Evolutionary conservation across 2,113 vertebrate species (phyloP), one percentile per base, ranked within the genome.

Genomic region (Cyrtonyx montezumae): DNA sequence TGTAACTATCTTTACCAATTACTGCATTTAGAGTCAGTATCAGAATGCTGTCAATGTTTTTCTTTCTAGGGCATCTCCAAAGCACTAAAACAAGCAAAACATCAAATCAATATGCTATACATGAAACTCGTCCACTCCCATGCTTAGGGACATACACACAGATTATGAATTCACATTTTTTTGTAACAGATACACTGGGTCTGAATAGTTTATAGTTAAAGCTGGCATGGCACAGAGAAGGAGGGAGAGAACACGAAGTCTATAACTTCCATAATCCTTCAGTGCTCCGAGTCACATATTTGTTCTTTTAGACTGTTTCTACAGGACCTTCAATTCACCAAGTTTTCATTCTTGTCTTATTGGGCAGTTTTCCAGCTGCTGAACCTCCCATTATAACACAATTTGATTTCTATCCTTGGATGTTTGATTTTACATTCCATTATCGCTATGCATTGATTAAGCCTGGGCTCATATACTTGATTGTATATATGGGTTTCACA

Each of bases 401-500:
- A 93, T 97, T 93, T 30, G 18, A 97, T 96, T 96, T 95, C 95
- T 95, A 89, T n/a, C 94, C 92, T 66, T 94, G 83, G 92, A 74
- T 93, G 84, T 97, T 96, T 94, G 80, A 96, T 95, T 97, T 96
- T 95, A 96, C 63, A 93, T 96, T 94, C 88, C 63, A 91, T 93
- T 91, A 95, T 94, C 84, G 73, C 91, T 68, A 91, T 95, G 91
- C 92, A 97, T 87, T 97, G 96, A 97, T 97, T 94, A 97, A 93
- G 69, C 79, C 90, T 94, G 70, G 84, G 84, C 93, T 93, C 76
- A 89, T 65, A 59, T 3, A 84, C 61, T 84, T 79, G 78, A 61
- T 37, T 94, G 65, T 88, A 65, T 93, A 94, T 90, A 92, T 30
- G 76, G 94, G 91, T 97, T 97, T 94, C 87, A 86, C 84, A 96